These are phyloP conservation scores for Notocelia uddmanniana DNA, from an alignment of 2,888 invertebrate genomes.

Conservation along the genomic window DNA sequence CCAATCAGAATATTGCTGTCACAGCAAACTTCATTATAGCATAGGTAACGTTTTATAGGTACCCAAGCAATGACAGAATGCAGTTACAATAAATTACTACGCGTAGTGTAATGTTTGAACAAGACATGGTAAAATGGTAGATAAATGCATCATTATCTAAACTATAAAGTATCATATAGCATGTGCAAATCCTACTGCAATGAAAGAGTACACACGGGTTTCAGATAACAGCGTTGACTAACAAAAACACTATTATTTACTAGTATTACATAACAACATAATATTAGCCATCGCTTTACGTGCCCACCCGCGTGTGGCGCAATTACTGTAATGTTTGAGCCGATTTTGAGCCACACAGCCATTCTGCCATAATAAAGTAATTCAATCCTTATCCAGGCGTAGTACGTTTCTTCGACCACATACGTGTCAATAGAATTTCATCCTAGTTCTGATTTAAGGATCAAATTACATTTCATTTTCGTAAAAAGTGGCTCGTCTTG, in stretches of 20 bases:
- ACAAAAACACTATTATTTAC: background rate
- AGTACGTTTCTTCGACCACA: too few relatives aligned
- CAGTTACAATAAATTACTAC: background rate
- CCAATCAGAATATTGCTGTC: too few relatives aligned
- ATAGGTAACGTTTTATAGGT: background rate
- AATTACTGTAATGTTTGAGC: too few relatives aligned
- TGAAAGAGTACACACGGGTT: background rate
- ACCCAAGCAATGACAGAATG: background rate
- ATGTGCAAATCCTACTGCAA: background rate
- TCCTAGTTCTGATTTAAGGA: too few relatives aligned
- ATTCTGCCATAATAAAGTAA: too few relatives aligned
- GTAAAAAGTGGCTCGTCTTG: too few relatives aligned
- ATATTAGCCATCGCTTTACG: background rate
- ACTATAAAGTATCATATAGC: background rate
- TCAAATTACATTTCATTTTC: too few relatives aligned
- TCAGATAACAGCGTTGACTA: background rate
- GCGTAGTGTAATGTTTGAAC: background rate
- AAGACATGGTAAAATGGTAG: background rate
- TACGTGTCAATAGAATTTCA: too few relatives aligned
- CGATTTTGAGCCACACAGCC: too few relatives aligned
- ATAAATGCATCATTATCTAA: conserved; percentile 1
- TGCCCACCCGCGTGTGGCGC: background rate
- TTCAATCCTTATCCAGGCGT: too few relatives aligned
- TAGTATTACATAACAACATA: background rate
- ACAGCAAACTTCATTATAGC: too few relatives aligned